These are phyloP conservation scores for Sebastes matsubarae DNA, from an alignment of 2,797 vertebrate genomes.

Conservation along the genomic window DNA sequence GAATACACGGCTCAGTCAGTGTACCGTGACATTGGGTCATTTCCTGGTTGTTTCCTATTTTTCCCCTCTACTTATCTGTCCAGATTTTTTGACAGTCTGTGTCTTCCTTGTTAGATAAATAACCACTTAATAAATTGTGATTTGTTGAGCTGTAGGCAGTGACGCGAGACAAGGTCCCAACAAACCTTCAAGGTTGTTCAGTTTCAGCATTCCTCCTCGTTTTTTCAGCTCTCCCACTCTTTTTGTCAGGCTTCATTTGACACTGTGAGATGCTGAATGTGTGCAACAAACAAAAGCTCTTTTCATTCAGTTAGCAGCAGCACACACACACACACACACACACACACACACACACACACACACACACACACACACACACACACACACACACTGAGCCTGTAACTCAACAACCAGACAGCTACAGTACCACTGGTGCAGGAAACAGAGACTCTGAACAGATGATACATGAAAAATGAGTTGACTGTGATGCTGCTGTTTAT, in stretches of 20 bases:
- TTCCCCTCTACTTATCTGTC: neutral
- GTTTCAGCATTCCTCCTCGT: neutral
- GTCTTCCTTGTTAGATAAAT: neutral
- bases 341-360: conserved; percentile 12
- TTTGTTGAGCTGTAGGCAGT: neutral
- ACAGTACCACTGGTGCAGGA: neutral
- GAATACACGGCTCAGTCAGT: neutral
- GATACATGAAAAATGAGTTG: neutral
- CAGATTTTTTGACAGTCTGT: neutral
- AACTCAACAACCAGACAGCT: conserved; percentile 23
- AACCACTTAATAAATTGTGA: neutral
- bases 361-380: conserved; percentile 15
- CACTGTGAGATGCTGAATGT: conserved; percentile 20
- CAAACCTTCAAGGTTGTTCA: neutral
- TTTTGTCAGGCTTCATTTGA: conserved; percentile 15
- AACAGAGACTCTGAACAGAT: neutral
- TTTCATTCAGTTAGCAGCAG: conserved; percentile 19
- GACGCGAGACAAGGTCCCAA: neutral
- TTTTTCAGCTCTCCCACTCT: neutral
- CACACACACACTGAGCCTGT: conserved; percentile 8
- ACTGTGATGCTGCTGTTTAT: neutral
- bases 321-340: conserved; percentile 12
- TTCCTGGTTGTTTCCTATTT: conserved; percentile 9
- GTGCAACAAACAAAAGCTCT: conserved; percentile 43
- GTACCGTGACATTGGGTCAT: neutral